Evolutionary conservation across 2,113 vertebrate species (phyloP).

Genomic region (Rhizomys pruinosus): DNA sequence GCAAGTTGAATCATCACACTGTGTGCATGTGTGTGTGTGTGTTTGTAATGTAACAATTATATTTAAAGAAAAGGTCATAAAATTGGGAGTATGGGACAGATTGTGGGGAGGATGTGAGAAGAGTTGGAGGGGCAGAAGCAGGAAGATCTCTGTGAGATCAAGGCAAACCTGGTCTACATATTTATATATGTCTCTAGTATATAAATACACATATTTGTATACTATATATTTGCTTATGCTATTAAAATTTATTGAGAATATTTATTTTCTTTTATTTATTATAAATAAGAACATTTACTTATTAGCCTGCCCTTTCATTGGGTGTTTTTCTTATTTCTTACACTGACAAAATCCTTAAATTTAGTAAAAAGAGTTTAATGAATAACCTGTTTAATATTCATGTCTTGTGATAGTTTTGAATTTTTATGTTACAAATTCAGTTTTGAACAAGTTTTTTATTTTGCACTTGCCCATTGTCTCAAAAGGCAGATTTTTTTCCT

Average conservation of each 20-base stretch:
- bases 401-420: neutral
- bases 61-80: too few relatives aligned
- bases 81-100: too few relatives aligned
- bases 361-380: constrained; percentile 3
- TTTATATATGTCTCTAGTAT: too few relatives aligned
- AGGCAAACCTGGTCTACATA: too few relatives aligned
- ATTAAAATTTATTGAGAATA: constrained; percentile 15
- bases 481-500: constrained; percentile 14
- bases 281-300: neutral
- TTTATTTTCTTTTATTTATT: neutral
- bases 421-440: neutral
- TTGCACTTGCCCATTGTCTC: constrained; percentile 40
- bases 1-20: neutral
- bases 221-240: neutral
- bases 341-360: neutral
- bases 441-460: neutral
- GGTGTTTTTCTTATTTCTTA: neutral
- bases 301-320: neutral
- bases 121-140: too few relatives aligned
- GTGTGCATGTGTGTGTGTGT: too few relatives aligned
- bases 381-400: neutral
- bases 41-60: too few relatives aligned
- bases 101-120: too few relatives aligned
- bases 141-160: too few relatives aligned
- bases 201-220: too few relatives aligned